Percentiles rank a stretch among this genome's conserved stretches.
Evolutionary conservation across 2,113 vertebrate genomes (phyloP).

Genomic region (Tautogolabrus adspersus): DNA sequence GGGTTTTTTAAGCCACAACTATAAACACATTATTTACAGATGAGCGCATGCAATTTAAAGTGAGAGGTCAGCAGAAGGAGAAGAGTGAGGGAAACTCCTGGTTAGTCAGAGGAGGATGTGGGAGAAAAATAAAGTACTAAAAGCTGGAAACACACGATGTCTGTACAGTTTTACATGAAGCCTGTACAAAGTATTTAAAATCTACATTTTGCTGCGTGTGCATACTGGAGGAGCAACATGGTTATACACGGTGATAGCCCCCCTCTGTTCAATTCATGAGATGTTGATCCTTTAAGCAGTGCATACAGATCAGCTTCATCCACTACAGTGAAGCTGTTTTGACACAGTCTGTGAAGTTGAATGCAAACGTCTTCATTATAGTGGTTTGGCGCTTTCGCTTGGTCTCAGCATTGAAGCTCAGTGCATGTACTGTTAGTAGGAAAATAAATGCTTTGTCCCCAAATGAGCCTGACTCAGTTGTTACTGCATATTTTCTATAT

Average conservation of each 20-base stretch:
- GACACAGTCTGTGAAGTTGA: conserved; percentile 29
- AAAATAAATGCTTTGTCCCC: conserved; percentile 73
- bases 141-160: conserved; percentile 17
- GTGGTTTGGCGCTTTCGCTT: conserved; percentile 68
- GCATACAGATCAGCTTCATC: conserved; percentile 48
- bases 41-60: conserved; percentile 67
- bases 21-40: conserved; percentile 80
- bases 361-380: conserved; percentile 43
- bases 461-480: conserved; percentile 48
- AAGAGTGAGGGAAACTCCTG: conserved; percentile 19
- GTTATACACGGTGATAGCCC: conserved; percentile 13
- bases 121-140: conserved; percentile 42
- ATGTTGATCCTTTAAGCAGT: conserved; percentile 38
- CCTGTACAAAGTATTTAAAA: conserved; percentile 26
- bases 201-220: conserved; percentile 34
- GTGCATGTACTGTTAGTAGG: conserved; percentile 69
- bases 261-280: background rate
- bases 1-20: conserved; percentile 51
- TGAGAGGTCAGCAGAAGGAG: conserved; percentile 50
- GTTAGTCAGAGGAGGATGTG: conserved; percentile 37
- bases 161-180: conserved; percentile 39
- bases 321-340: conserved; percentile 16
- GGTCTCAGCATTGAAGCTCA: conserved; percentile 65
- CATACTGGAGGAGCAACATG: conserved; percentile 14
- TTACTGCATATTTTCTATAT: conserved; percentile 67